A percentile compares a stretch with the other conserved stretches of the same genome.
Evolutionary conservation across 2,113 vertebrate genomes (phyloP).

Genomic region (Boleophthalmus pectinirostris): DNA sequence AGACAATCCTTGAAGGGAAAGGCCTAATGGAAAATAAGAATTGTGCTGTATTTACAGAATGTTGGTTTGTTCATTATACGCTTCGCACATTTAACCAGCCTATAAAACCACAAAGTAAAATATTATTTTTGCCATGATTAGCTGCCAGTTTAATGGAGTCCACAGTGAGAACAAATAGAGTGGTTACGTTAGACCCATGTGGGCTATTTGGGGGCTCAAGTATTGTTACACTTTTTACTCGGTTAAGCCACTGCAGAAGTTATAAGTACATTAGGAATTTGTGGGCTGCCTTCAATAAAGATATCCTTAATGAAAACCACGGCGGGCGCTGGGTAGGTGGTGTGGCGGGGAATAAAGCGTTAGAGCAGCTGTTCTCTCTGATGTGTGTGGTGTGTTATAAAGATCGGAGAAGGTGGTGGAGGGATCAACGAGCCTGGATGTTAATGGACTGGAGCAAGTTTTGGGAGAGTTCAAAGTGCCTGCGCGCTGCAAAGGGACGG

Average conservation of each 20-base stretch:
- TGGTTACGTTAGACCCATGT: conserved; percentile 27
- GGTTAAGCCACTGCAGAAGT: conserved; percentile 72
- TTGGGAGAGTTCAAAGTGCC: conserved; percentile 65
- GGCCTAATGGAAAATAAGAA: not conserved
- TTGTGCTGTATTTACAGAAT: not conserved
- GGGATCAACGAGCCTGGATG: conserved; percentile 52
- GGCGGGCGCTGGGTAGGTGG: conserved; percentile 32
- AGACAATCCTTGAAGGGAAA: not conserved
- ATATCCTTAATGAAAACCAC: conserved; percentile 76
- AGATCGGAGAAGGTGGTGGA: conserved; percentile 52
- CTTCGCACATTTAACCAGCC: conserved; percentile 32
- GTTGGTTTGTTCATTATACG: not conserved
- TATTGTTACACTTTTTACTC: conserved; percentile 62
- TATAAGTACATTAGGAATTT: conserved; percentile 74
- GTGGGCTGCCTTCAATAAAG: conserved; percentile 77
- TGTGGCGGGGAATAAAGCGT: conserved; percentile 63
- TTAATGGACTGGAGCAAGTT: conserved; percentile 72
- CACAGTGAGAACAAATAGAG: conserved; percentile 29
- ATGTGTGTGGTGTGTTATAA: conserved; percentile 75
- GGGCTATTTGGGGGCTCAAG: conserved; percentile 38
- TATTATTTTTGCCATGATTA: conserved; percentile 68
- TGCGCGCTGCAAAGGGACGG: conserved; percentile 16
- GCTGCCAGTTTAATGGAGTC: conserved; percentile 69
- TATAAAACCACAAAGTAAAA: conserved; percentile 68
- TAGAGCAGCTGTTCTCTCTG: conserved; percentile 79